phyloP scores from a whole-genome alignment of 2,797 vertebrate species.

The Takifugu rubripes region DNA sequence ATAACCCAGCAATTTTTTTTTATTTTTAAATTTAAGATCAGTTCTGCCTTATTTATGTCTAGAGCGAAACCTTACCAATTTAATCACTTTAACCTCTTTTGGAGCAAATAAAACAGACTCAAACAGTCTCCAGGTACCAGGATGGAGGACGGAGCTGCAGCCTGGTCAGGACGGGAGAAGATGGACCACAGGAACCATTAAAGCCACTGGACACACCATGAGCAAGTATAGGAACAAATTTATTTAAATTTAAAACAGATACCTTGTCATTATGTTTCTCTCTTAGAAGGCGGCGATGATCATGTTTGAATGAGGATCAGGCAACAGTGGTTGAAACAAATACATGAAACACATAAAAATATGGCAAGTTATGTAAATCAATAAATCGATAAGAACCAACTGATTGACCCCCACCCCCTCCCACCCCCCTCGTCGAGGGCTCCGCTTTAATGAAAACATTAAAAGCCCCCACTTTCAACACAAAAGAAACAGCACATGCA shows the following conservation, averaged over 20 bases:
- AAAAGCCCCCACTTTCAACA: constrained; percentile 74
- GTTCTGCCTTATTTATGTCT: too few species aligned
- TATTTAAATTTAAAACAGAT: constrained; percentile 99
- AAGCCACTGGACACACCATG: constrained; percentile 54
- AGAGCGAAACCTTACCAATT: too few species aligned
- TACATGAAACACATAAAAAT: constrained; percentile 81
- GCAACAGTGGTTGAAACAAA: constrained; percentile 86
- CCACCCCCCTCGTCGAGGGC: constrained; percentile 56
- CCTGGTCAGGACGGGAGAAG: not conserved
- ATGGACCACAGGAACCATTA: constrained; percentile 18
- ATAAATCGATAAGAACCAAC: constrained; percentile 72
- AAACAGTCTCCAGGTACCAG: too few species aligned
- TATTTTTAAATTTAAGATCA: too few species aligned
- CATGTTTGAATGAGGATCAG: constrained; percentile 87
- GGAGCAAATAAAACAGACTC: too few species aligned
- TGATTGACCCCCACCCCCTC: constrained; percentile 58
- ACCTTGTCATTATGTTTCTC: constrained; percentile 83
- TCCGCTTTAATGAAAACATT: constrained; percentile 68
- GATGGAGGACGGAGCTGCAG: not conserved
- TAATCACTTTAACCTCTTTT: too few species aligned
- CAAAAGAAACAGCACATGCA: constrained; percentile 87
- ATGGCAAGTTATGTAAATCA: constrained; percentile 82
- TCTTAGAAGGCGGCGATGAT: constrained; percentile 99
- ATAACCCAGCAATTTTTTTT: too few species aligned
- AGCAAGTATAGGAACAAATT: constrained; percentile 96